phyloP scores from a whole-genome alignment of 2,888 invertebrate genomes.

The Scaptomyza parva region DNA sequence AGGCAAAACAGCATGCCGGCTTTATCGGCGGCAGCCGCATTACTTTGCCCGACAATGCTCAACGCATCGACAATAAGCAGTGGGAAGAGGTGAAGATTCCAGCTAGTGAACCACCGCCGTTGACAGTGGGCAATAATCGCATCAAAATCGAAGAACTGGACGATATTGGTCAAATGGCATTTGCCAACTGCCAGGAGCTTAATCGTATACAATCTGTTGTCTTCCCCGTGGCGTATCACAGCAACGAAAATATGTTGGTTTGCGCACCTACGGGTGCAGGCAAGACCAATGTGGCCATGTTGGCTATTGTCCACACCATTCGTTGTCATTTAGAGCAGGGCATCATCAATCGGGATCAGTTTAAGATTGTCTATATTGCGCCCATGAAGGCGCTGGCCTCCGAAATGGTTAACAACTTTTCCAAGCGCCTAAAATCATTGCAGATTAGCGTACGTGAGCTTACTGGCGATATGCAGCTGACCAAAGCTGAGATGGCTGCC shows the following conservation, averaged over 20 bases:
- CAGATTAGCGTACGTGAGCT: slow-evolving; percentile 95
- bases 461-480: slow-evolving; percentile 99
- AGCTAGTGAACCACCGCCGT: slow-evolving; percentile 87
- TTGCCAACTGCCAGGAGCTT: slow-evolving; percentile 92
- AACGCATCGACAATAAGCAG: slow-evolving; percentile 89
- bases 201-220: slow-evolving; percentile 99
- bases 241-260: slow-evolving; percentile 98
- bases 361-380: slow-evolving; percentile 99
- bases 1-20: slow-evolving; percentile 88
- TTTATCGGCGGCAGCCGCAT: slow-evolving; percentile 92
- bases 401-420: slow-evolving; percentile 98
- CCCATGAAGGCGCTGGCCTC: slow-evolving; percentile 99
- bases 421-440: slow-evolving; percentile 90
- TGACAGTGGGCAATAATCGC: slow-evolving; percentile 88
- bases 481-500: slow-evolving; percentile 95
- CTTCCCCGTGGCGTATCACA: slow-evolving; percentile 96
- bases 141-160: slow-evolving; percentile 87
- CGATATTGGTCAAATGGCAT: slow-evolving; percentile 94
- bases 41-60: slow-evolving; percentile 91
- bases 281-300: slow-evolving; percentile 98
- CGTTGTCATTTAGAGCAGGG: slow-evolving; percentile 93
- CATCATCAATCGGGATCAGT: slow-evolving; percentile 94
- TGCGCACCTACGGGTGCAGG: slow-evolving; percentile 99
- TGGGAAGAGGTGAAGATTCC: slow-evolving; percentile 96
- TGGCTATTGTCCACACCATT: slow-evolving; percentile 96